A percentile compares a stretch with the other conserved stretches of the same genome.
These are phyloP conservation scores for Eubucco bourcierii DNA, from an alignment of 2,113 vertebrate species.

Conservation along the genomic window DNA sequence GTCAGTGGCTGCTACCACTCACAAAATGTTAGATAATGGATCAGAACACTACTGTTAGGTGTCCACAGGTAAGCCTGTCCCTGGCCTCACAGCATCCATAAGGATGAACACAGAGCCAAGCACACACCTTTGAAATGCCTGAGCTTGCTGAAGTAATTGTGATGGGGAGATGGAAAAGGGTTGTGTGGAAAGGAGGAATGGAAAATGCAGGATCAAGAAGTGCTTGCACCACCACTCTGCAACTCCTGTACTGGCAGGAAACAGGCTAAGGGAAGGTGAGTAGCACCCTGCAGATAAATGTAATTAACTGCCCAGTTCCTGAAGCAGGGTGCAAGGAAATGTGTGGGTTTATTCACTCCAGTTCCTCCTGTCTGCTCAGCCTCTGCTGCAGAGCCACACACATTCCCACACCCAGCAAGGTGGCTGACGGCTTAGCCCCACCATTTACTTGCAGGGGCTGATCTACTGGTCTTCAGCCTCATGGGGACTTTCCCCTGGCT, in stretches of 20 bases:
- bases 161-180: not conserved
- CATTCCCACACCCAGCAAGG: not conserved
- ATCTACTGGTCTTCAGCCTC: not conserved
- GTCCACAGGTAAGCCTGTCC: not conserved
- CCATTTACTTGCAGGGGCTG: not conserved
- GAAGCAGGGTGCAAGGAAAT: not conserved
- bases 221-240: not conserved
- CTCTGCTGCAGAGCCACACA: accelerated
- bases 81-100: not conserved
- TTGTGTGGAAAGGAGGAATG: accelerated
- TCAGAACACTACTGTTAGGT: accelerated
- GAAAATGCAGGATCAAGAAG: not conserved
- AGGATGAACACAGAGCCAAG: not conserved
- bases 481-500: not conserved
- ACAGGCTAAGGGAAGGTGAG: not conserved
- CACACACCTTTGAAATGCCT: not conserved
- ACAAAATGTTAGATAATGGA: not conserved
- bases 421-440: not conserved
- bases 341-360: not conserved
- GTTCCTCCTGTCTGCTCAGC: not conserved
- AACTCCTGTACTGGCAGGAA: not conserved
- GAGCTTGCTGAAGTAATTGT: accelerated
- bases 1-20: not conserved
- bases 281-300: not conserved
- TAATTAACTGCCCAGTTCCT: not conserved